These are phyloP conservation scores for Alviniconcha strummeri DNA, from an alignment of 2,888 invertebrate genomes.

Conservation along the genomic window DNA sequence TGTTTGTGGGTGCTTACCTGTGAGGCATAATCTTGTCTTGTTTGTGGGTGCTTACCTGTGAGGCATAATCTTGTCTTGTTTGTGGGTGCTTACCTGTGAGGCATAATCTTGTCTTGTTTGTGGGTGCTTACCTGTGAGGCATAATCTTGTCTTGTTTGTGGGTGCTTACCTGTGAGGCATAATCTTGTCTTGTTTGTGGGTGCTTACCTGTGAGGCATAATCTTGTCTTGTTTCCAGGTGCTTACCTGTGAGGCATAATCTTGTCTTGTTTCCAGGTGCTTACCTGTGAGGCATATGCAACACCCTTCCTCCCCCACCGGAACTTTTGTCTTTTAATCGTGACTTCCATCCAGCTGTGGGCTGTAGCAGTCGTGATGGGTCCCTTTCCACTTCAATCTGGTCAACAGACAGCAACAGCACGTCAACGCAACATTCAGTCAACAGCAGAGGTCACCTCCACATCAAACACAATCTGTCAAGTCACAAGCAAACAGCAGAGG, in stretches of 20 bases:
- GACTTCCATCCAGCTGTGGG: slow-evolving; percentile 70
- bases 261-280: background rate
- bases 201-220: too few relatives aligned
- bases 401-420: too few relatives aligned
- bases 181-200: too few relatives aligned
- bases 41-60: too few relatives aligned
- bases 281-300: slow-evolving; percentile 68
- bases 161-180: too few relatives aligned
- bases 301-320: slow-evolving; percentile 59
- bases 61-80: too few relatives aligned
- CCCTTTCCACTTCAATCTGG: slow-evolving; percentile 62
- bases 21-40: too few relatives aligned
- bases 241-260: background rate
- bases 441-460: background rate
- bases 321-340: slow-evolving; percentile 61
- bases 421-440: too few relatives aligned
- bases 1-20: too few relatives aligned
- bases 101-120: background rate
- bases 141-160: too few relatives aligned
- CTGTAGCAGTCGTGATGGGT: slow-evolving; percentile 66
- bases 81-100: background rate
- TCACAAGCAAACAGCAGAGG: background rate
- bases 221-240: too few relatives aligned
- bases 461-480: background rate
- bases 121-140: too few relatives aligned